Base-by-base conservation (phyloP, 2,113 vertebrate species). In the Cyanistes caeruleus region DNA sequence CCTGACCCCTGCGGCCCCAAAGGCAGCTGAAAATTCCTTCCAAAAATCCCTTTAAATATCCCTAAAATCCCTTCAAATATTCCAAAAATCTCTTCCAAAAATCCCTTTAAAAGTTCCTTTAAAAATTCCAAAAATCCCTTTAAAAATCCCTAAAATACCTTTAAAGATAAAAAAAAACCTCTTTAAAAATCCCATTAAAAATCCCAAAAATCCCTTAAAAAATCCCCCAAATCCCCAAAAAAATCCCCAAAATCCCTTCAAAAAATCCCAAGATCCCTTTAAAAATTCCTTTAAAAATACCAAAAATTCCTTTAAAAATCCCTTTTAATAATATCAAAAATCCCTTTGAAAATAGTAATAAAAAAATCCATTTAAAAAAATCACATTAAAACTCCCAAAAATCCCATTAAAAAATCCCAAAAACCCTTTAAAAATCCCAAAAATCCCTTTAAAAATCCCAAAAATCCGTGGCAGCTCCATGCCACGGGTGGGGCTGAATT, bases 1-100 rank as follows among this genome's bases (percentile, higher is more conserved):
- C 53, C 43, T 4, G 0, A n/a, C 2, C 30, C 44, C 53, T 23
- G 43, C 1, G 2, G 35, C 9, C 51, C 30, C 46, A 43, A 60
- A 51, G 24, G 19, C 15, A 3, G 22, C 37, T 4, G 9, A 43
- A 70, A 51, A 30, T 22, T 35, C 30, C 23, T 5, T 44, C 2
- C 3, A 27, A 73, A 74, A 56, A 27, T 3, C 12, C 22, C 8
- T 30, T 3, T 30, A 8, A 70, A 37, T 49, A 28, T 62, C 24
- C 24, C 11, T 8, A 28, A 39, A 52, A 52, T 39, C 18, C 46
- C n/a, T 15, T 43, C 11, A 27, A 48, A 39, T 25, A 44, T 15
- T 21, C 62, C 37, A 15, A 63, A 56, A 58, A 44, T 33, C 30
- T 22, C 51, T 9, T 62, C 62, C 19, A 15, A 59, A 43, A 64